Evolutionary conservation across 92 coral and sea anemone species (phyloP).

Genomic region (Ricordea florida): DNA sequence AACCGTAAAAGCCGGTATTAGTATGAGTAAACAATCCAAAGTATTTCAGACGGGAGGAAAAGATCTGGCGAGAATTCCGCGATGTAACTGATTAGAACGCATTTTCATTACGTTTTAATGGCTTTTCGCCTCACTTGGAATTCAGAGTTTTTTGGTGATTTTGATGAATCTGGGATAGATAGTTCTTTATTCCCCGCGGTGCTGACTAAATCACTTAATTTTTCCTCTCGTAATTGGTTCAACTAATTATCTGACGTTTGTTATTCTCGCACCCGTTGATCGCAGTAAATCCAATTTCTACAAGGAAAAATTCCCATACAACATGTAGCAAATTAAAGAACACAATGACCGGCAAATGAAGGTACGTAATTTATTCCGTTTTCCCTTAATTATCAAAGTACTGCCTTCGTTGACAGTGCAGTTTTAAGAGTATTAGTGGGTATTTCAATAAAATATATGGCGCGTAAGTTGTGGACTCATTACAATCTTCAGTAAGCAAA

Average conservation of each 20-base stretch:
- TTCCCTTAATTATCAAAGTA: slow-evolving; percentile 3
- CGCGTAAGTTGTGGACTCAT: too few relatives aligned
- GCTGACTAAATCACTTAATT: slow-evolving; percentile 24
- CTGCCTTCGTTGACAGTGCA: neutral
- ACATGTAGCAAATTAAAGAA: too few relatives aligned
- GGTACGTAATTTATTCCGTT: slow-evolving; percentile 9
- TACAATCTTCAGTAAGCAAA: too few relatives aligned
- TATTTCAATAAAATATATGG: neutral
- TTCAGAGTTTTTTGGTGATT: slow-evolving; percentile 18
- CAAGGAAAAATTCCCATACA: slow-evolving; percentile 9
- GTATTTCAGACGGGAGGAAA: neutral
- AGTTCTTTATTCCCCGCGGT: slow-evolving; percentile 25
- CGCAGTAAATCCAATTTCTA: slow-evolving; percentile 11
- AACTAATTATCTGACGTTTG: slow-evolving; percentile 19
- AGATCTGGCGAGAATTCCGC: neutral
- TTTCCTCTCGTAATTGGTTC: slow-evolving; percentile 4
- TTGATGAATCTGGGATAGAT: slow-evolving; percentile 24
- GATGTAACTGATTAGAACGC: slow-evolving; percentile 17
- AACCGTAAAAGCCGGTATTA: neutral
- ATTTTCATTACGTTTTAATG: neutral
- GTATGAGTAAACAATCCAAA: slow-evolving; percentile 16
- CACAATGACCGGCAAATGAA: too few relatives aligned
- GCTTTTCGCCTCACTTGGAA: slow-evolving; percentile 14
- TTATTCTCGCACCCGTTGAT: slow-evolving; percentile 7
- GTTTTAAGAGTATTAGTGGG: neutral